These are phyloP conservation scores for Graptemys geographica DNA, from an alignment of 2,797 vertebrate species.

Conservation along the genomic window DNA sequence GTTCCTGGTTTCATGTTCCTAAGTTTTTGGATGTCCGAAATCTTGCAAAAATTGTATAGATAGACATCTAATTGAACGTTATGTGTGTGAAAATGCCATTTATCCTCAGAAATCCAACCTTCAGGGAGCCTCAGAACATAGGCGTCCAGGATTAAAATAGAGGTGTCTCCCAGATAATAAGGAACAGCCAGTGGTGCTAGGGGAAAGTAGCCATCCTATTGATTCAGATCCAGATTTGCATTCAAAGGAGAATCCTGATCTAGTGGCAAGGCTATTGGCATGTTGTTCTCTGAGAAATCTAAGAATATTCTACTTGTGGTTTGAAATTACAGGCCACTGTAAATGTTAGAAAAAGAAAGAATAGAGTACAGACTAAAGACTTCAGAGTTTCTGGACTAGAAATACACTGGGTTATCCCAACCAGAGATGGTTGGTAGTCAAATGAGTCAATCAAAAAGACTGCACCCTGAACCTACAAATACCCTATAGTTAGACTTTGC, in stretches of 20 bases:
- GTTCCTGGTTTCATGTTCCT: background rate
- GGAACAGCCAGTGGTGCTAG: background rate
- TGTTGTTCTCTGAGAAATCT: background rate
- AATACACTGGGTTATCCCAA: too few species aligned
- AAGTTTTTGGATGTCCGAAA: background rate
- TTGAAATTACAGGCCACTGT: too few species aligned
- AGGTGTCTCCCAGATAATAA: background rate
- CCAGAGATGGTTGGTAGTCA: too few species aligned
- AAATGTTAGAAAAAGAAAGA: too few species aligned
- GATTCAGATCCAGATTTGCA: background rate
- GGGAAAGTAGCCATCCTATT: background rate
- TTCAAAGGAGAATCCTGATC: background rate
- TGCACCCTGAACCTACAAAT: too few species aligned
- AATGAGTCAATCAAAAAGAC: too few species aligned
- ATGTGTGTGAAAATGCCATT: rapidly evolving
- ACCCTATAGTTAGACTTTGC: too few species aligned
- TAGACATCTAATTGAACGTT: background rate
- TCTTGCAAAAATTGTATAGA: background rate
- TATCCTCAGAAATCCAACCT: background rate
- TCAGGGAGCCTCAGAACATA: background rate
- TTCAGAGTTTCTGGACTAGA: too few species aligned
- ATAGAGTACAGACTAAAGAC: too few species aligned
- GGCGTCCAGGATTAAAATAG: background rate
- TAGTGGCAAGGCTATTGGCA: background rate
- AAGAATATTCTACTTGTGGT: too few species aligned